Base-by-base conservation (phyloP, 2,888 invertebrate genomes). In the Melinaea menophilus region DNA sequence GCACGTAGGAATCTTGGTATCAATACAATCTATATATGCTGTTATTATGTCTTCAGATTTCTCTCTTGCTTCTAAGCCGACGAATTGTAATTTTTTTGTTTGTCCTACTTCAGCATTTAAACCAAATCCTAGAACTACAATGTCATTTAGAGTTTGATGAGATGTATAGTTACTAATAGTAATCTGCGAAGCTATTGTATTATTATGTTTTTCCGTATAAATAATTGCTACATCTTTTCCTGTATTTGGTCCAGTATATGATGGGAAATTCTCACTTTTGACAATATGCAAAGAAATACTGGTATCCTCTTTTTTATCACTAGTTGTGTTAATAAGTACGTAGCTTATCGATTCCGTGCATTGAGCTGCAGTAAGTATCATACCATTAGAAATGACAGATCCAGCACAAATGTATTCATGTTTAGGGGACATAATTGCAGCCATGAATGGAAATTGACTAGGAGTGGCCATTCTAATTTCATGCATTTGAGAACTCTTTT, bases 371-470 rank as follows among this genome's bases (percentile, higher is more conserved):
- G 90, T 90, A 51, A 90, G 72, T 67, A 90, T 75, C 60, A 90
- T 45, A 11, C 88, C 86, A 66, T 86, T 84, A 2, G 87, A 80
- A 7, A 90, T 75, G 33, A 90, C 69, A 37, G 82, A 69, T 54
- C 90, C 90, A 34, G 88, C 77, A 71, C 90, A 90, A 46, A 89
- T 68, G 68, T 84, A 87, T 72, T 86, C 85, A 69, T 86, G 78
- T 69, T 84, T 81, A 55, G 83, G 79, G 12, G 88, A 86, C 84
- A 88, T 84, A 54, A 89, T 68, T 5, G 88, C 84, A 22, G 74
- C 88, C 75, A 90, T 79, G 65, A 88, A 90, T 37, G 90, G 87
- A 72, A 86, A 90, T 65, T 88, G 84, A 47, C 75, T 79, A 37
- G 65, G 56, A 55, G 58, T 64, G n/a, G 86, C 89, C 46, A 66